phyloP scores from a whole-genome alignment of 2,113 vertebrate genomes.

The Cervus canadensis region DNA sequence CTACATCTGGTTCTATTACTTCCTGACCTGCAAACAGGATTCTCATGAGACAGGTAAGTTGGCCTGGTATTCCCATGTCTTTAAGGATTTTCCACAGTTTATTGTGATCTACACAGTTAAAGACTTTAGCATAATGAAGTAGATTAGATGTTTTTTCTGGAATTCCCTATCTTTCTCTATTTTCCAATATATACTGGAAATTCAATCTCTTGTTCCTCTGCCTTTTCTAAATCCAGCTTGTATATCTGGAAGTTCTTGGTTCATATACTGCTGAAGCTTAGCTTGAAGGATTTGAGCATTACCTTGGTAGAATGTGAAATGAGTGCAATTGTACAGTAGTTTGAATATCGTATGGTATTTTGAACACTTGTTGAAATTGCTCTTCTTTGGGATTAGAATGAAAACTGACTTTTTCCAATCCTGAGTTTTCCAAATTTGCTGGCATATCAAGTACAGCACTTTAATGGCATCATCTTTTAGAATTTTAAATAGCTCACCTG shows the following conservation, averaged over 20 bases:
- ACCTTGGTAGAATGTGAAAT: neutral
- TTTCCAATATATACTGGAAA: neutral
- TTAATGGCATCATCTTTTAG: neutral
- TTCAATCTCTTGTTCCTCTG: neutral
- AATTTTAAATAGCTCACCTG: neutral
- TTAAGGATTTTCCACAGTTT: neutral
- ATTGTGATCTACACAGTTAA: neutral
- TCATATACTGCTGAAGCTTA: neutral
- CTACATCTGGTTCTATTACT: neutral
- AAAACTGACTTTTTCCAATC: neutral
- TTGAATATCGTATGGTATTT: neutral
- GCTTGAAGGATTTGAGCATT: neutral
- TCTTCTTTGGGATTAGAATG: neutral
- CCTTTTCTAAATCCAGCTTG: neutral
- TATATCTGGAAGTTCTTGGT: neutral
- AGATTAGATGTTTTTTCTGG: neutral
- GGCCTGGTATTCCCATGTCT: neutral
- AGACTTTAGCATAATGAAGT: neutral
- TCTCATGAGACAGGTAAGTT: neutral
- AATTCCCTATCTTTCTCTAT: neutral
- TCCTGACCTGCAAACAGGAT: neutral
- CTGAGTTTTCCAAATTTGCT: neutral
- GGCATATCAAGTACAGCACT: neutral
- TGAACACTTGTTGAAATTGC: neutral
- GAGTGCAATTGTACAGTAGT: neutral